These are phyloP conservation scores for Aix galericulata DNA, from an alignment of 2,113 vertebrate genomes.

Conservation along the genomic window DNA sequence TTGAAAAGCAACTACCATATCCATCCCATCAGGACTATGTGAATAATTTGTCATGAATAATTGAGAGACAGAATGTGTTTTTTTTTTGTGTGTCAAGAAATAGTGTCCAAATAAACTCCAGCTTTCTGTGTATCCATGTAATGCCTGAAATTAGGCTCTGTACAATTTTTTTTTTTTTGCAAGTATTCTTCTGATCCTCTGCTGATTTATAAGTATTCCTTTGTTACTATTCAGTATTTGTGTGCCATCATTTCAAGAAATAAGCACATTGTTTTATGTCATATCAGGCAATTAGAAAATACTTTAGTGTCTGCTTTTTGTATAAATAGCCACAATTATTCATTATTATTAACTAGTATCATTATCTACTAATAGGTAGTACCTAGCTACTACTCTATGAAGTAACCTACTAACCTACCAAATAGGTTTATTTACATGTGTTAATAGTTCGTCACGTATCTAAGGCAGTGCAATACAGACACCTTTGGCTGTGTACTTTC, in stretches of 20 bases:
- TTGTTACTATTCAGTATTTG: background rate
- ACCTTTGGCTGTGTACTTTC: background rate
- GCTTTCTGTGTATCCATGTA: background rate
- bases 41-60: background rate
- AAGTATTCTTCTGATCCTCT: background rate
- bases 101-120: background rate
- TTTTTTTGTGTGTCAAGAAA: background rate
- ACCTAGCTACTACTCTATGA: background rate
- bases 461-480: background rate
- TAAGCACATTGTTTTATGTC: background rate
- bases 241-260: background rate
- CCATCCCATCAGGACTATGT: background rate
- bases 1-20: background rate
- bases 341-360: background rate
- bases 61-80: background rate
- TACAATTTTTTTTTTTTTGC: background rate
- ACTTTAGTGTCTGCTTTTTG: background rate
- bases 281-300: background rate
- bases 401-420: background rate
- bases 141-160: background rate
- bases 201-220: background rate
- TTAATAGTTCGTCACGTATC: background rate
- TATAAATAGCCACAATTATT: background rate
- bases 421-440: background rate
- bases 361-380: background rate